These are phyloP conservation scores for Dendrocincla fuliginosa DNA, from an alignment of 2,797 vertebrate species.

Conservation along the genomic window DNA sequence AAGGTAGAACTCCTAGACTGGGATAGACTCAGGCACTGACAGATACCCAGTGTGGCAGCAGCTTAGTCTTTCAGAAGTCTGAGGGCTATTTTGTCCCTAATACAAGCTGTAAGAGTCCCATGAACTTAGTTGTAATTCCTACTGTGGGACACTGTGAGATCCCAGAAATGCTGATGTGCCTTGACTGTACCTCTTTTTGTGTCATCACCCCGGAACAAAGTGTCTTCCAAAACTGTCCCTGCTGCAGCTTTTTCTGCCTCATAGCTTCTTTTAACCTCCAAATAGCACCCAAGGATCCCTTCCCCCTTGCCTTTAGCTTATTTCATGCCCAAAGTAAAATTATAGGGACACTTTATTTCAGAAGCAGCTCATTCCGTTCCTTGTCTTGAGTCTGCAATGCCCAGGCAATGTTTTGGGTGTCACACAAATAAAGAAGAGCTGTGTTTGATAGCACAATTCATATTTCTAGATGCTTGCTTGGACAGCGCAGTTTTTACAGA, in stretches of 20 bases:
- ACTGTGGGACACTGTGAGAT: not conserved
- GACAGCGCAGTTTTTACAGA: not conserved
- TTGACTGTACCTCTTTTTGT: not conserved
- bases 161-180: not conserved
- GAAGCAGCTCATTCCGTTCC: not conserved
- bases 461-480: not conserved
- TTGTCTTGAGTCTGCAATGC: not conserved
- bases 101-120: not conserved
- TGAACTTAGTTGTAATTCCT: not conserved
- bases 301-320: not conserved
- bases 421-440: not conserved
- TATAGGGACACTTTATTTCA: not conserved
- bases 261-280: not conserved
- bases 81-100: not conserved
- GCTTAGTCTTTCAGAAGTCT: not conserved
- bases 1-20: not conserved
- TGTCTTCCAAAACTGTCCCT: not conserved
- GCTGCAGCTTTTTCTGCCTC: not conserved
- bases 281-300: not conserved
- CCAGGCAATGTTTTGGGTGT: not conserved
- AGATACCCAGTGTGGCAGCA: not conserved
- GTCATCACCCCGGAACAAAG: rapidly evolving
- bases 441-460: not conserved
- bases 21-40: not conserved
- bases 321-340: not conserved